Evolutionary conservation across 2,797 vertebrate species (phyloP).

Genomic region (Pristis pectinata): DNA sequence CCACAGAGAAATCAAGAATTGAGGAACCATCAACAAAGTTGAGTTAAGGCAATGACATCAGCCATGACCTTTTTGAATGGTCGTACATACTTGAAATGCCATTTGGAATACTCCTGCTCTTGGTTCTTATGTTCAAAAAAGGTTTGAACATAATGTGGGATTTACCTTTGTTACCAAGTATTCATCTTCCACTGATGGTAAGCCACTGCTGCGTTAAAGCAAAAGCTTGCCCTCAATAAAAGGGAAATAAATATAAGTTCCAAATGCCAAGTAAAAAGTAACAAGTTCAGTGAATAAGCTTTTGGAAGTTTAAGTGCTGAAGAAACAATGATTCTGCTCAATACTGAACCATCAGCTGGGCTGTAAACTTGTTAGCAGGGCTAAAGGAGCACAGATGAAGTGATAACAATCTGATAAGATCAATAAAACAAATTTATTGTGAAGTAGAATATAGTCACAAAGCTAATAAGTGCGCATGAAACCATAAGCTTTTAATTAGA

Average conservation of each 20-base stretch:
- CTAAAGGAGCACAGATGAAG: background rate
- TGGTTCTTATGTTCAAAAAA: too few relatives aligned
- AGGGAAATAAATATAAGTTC: background rate
- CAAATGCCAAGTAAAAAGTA: background rate
- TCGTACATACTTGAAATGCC: too few relatives aligned
- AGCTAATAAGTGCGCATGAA: background rate
- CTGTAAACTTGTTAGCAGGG: background rate
- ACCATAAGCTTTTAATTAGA: background rate
- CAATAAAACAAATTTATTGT: background rate
- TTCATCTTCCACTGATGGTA: background rate
- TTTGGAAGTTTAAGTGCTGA: background rate
- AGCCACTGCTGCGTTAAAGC: background rate
- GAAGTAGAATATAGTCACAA: background rate
- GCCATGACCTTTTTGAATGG: too few relatives aligned
- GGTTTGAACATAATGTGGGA: background rate
- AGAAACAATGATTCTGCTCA: background rate
- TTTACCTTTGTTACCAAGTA: background rate
- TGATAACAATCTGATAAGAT: background rate
- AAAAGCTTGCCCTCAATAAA: background rate
- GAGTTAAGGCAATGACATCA: too few relatives aligned
- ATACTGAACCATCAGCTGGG: background rate
- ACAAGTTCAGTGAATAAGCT: background rate
- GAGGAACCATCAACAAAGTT: too few relatives aligned
- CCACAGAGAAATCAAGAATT: too few relatives aligned
- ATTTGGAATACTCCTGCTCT: too few relatives aligned